Base-by-base conservation (phyloP, 2,888 invertebrate genomes). In the Troilus luridus region DNA sequence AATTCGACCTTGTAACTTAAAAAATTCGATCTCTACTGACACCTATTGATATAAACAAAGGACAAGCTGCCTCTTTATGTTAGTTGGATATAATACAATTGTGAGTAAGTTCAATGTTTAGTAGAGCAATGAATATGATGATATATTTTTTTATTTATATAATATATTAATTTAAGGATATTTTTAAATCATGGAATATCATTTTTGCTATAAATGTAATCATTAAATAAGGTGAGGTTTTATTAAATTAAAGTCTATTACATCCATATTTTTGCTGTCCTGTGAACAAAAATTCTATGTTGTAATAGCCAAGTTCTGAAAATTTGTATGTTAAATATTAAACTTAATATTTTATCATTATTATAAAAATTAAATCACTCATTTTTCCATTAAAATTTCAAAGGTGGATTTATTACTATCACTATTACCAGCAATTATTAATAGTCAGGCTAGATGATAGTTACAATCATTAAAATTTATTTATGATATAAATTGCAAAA, bases 1-100 rank as follows among this genome's bases (percentile, higher is more conserved):
- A 58, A 56, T 85, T 85, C 14, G 56, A 56, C 56, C 85, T 85
- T 56, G 19, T 85, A 85, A 56, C 12, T 85, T 54, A n/a, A 85
- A 56, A 85, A 85, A 14, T n/a, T 54, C 56, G 85, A 56, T 56
- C 85, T 85, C 85, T 85, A 85, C 54, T n/a, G 5, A 27, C 85
- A n/a, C 85, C 85, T 56, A 58, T 56, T 7, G 56, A 85, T 85
- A 56, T n/a, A 85, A 85, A 85, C 54, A 41, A 77, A 77, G 72
- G 72, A 41, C 72, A 77, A 41, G 7, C 27, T 41, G 41, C 27
- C 41, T 41, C 72, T 77, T 77, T 12, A 27, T 64, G 72, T 27
- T 77, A 77, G 72, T 77, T 24, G 67, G 14, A 67, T 67, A n/a
- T 64, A 64, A n/a, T 64, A 67, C 24, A 24, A 24, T 14, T 6